These are phyloP conservation scores for Peromyscus attwateri DNA, from an alignment of 2,797 vertebrate genomes.

Conservation along the genomic window DNA sequence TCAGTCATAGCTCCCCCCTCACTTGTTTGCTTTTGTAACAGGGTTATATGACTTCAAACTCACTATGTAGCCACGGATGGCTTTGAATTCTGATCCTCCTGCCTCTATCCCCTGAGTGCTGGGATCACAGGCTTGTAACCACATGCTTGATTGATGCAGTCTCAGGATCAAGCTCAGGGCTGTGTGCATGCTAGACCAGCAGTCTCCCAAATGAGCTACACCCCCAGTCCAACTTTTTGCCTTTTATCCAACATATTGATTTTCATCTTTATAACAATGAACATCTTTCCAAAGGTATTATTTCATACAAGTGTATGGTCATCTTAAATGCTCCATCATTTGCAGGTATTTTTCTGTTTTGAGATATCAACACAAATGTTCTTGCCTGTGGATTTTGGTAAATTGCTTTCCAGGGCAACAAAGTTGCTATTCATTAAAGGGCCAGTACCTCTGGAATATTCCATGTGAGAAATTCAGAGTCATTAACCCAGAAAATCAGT, in stretches of 20 bases:
- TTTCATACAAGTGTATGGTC: slow-evolving; percentile 5
- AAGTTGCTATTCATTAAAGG: slow-evolving; percentile 28
- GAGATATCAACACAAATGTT: neutral
- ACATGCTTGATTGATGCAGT: neutral
- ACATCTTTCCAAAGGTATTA: slow-evolving; percentile 29
- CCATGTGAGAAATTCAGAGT: slow-evolving; percentile 47
- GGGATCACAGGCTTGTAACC: neutral
- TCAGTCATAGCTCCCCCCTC: neutral
- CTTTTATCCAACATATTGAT: neutral
- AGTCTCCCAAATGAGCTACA: neutral
- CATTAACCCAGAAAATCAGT: slow-evolving; percentile 46
- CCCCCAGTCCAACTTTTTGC: neutral
- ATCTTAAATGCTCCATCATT: slow-evolving; percentile 14
- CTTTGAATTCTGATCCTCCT: neutral
- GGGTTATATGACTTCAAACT: neutral
- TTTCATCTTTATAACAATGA: slow-evolving; percentile 18
- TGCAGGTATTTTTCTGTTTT: slow-evolving; percentile 23
- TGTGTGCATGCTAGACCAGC: neutral
- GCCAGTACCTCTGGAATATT: slow-evolving; percentile 31
- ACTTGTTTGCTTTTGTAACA: neutral
- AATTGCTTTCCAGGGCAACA: neutral
- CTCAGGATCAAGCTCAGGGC: neutral
- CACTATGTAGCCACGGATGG: neutral
- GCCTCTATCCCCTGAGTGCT: neutral
- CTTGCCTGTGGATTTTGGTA: slow-evolving; percentile 25